phyloP scores from a whole-genome alignment of 2,888 invertebrate genomes.

The Crematogaster levior region DNA sequence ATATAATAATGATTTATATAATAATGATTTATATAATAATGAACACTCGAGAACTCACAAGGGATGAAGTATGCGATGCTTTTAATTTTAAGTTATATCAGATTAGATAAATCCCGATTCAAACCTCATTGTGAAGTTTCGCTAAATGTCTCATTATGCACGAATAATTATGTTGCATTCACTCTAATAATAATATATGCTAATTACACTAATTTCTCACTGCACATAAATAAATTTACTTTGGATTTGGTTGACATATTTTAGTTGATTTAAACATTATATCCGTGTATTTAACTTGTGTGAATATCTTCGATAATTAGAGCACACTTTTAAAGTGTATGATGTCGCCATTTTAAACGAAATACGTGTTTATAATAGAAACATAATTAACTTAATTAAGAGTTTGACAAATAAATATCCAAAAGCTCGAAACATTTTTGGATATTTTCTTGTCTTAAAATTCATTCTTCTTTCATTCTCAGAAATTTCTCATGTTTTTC shows the following conservation, averaged over 20 bases:
- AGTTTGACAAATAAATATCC: neutral
- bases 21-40: too few relatives aligned
- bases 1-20: too few relatives aligned
- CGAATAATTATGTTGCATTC: slow-evolving; percentile 28
- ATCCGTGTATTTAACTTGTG: neutral
- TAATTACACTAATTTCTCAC: slow-evolving; percentile 28
- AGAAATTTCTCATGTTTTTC: neutral
- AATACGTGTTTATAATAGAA: neutral
- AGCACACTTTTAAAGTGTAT: neutral
- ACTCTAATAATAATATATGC: slow-evolving; percentile 13
- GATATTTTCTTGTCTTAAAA: neutral
- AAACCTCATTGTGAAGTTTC: slow-evolving; percentile 28
- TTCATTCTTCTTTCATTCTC: slow-evolving; percentile 16
- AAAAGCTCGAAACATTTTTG: too few relatives aligned
- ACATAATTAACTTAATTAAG: slow-evolving; percentile 32
- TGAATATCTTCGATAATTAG: slow-evolving; percentile 17
- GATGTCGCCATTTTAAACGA: neutral
- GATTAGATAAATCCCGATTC: slow-evolving; percentile 20
- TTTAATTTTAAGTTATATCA: slow-evolving; percentile 18
- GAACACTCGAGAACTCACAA: neutral
- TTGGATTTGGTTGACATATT: slow-evolving; percentile 14
- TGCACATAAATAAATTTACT: neutral
- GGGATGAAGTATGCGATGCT: neutral
- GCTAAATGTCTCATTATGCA: slow-evolving; percentile 7
- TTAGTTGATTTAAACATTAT: slow-evolving; percentile 1